These are phyloP conservation scores for Elymnias hypermnestra DNA, from an alignment of 1,140 invertebrate genomes.

Conservation along the genomic window DNA sequence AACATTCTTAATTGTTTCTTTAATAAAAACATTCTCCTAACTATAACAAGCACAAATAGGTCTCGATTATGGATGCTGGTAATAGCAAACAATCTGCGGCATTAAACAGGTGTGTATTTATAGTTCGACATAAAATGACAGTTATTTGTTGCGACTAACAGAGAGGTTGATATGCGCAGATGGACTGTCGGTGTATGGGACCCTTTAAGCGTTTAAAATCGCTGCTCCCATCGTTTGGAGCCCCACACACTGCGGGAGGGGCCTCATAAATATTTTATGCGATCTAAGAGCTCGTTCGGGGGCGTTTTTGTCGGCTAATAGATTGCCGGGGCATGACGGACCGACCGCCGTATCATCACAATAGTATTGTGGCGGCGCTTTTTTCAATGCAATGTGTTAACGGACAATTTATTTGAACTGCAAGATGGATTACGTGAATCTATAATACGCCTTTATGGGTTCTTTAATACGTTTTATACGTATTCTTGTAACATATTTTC, in stretches of 20 bases:
- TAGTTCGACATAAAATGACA: too few relatives aligned
- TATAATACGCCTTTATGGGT: not conserved
- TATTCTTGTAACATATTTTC: not conserved
- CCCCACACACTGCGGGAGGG: conserved; percentile 14
- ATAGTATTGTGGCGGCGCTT: conserved; percentile 7
- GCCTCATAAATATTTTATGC: conserved; percentile 56
- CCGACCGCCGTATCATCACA: conserved; percentile 13
- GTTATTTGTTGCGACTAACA: too few relatives aligned
- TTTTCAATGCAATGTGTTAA: conserved; percentile 8
- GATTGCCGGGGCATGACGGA: conserved; percentile 39
- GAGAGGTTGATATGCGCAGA: too few relatives aligned
- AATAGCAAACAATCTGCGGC: too few relatives aligned
- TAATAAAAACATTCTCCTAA: too few relatives aligned
- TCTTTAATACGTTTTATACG: not conserved
- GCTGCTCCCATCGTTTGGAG: conserved; percentile 10
- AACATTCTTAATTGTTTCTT: too few relatives aligned
- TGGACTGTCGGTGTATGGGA: too few relatives aligned
- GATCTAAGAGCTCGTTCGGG: conserved; percentile 26
- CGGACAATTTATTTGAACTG: conserved; percentile 8
- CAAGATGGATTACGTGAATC: conserved; percentile 2
- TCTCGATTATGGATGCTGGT: too few relatives aligned
- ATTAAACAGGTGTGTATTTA: too few relatives aligned
- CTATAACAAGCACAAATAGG: too few relatives aligned
- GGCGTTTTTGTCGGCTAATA: conserved; percentile 50
- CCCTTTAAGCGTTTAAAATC: too few relatives aligned